Evolutionary conservation across 2,888 invertebrate species (phyloP).

Genomic region (Drosophila pullipes): DNA sequence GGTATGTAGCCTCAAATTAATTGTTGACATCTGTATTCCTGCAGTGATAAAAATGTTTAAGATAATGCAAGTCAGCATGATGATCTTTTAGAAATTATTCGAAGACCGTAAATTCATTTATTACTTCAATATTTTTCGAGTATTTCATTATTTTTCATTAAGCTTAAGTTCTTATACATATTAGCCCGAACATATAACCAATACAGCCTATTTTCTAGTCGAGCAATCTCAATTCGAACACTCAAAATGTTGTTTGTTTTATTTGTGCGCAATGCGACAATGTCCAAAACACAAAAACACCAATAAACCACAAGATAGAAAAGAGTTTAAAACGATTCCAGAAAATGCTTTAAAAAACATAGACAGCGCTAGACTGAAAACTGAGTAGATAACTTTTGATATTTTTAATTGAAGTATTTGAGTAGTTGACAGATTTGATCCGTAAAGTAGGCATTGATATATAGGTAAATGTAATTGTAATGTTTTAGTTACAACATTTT

Average conservation of each 20-base stretch:
- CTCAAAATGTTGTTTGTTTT: neutral
- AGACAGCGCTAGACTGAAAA: neutral
- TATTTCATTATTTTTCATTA: neutral
- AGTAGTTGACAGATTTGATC: neutral
- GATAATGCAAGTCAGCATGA: neutral
- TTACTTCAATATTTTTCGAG: neutral
- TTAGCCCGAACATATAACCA: neutral
- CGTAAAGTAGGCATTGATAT: conserved; percentile 44
- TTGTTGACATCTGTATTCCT: neutral
- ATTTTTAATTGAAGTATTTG: neutral
- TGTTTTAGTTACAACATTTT: conserved; percentile 58
- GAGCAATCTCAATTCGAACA: neutral
- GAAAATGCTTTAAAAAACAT: neutral
- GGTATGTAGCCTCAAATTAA: neutral
- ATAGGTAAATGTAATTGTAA: conserved; percentile 41
- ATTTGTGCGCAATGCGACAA: conserved; percentile 53
- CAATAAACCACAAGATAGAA: conserved; percentile 34
- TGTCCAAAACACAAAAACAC: conserved; percentile 28
- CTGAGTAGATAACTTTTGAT: neutral
- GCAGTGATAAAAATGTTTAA: neutral
- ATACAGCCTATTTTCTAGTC: conserved; percentile 3
- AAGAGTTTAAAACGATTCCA: neutral
- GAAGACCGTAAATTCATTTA: neutral
- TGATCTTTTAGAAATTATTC: neutral
- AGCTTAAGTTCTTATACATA: rapidly evolving